Percentiles rank a stretch among this genome's conserved stretches.
These are phyloP conservation scores for Cebidichthys violaceus DNA, from an alignment of 2,113 vertebrate genomes.

Conservation along the genomic window DNA sequence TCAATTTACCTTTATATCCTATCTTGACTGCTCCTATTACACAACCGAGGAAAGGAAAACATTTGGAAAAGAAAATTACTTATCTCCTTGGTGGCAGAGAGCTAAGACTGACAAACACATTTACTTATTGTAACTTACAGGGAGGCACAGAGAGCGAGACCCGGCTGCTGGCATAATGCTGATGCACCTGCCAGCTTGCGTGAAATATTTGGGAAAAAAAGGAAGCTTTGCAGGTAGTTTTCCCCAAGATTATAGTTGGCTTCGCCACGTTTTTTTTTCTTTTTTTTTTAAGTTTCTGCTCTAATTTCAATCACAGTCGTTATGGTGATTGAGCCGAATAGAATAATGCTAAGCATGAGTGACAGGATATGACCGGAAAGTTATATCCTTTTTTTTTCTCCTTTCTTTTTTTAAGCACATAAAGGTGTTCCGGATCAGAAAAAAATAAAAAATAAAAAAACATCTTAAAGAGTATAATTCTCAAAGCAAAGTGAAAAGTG, in stretches of 20 bases:
- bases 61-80: conserved; percentile 88
- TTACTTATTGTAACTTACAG: conserved; percentile 66
- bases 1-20: conserved; percentile 88
- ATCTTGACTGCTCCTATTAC: conserved; percentile 86
- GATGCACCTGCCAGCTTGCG: conserved; percentile 63
- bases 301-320: conserved; percentile 60
- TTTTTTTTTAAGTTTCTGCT: conserved; percentile 53
- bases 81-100: conserved; percentile 86
- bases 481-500: conserved; percentile 53
- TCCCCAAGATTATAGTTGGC: conserved; percentile 26
- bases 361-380: conserved; percentile 57
- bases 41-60: conserved; percentile 87
- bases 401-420: conserved; percentile 20
- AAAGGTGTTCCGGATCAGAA: conserved; percentile 44
- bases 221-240: conserved; percentile 38
- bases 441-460: no score
- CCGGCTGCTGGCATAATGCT: conserved; percentile 53
- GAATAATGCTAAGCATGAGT: conserved; percentile 56
- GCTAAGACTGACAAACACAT: conserved; percentile 80
- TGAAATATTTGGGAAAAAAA: conserved; percentile 39
- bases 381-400: conserved; percentile 37
- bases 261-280: conserved; percentile 50
- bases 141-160: conserved; percentile 64
- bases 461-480: conserved; percentile 44
- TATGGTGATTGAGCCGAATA: conserved; percentile 43